Evolutionary conservation across 2,888 invertebrate species (phyloP).

Genomic region (Aporophyla lueneburgensis): DNA sequence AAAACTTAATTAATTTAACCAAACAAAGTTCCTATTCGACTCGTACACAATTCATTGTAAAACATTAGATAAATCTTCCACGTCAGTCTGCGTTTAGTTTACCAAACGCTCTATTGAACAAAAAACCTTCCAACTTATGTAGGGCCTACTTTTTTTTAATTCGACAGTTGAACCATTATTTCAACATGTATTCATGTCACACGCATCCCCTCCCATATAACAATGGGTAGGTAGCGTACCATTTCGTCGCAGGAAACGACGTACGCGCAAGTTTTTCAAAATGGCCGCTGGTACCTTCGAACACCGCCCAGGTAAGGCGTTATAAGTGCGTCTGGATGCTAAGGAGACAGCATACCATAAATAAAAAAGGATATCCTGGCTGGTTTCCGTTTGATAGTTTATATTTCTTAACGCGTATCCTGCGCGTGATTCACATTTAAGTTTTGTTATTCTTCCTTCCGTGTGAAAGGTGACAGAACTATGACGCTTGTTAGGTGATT

Average conservation of each 20-base stretch:
- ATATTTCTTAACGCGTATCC: conserved; percentile 71
- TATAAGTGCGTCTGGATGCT: conserved; percentile 85
- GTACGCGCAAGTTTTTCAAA: conserved; percentile 87
- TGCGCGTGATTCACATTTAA: conserved; percentile 77
- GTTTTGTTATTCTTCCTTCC: conserved; percentile 73
- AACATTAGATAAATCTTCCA: conserved; percentile 50
- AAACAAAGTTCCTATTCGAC: conserved; percentile 39
- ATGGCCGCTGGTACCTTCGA: conserved; percentile 81
- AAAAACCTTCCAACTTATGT: conserved; percentile 60
- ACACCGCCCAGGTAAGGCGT: conserved; percentile 76
- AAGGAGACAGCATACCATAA: conserved; percentile 85
- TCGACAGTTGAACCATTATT: conserved; percentile 79
- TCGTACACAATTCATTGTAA: conserved; percentile 32
- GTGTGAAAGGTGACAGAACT: conserved; percentile 67
- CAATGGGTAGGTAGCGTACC: conserved; percentile 88
- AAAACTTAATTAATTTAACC: conserved; percentile 36
- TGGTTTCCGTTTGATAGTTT: conserved; percentile 80
- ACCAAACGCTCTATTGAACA: conserved; percentile 65
- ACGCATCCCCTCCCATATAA: conserved; percentile 85
- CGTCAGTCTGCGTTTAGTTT: conserved; percentile 60
- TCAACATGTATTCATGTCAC: conserved; percentile 83
- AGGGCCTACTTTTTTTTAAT: conserved; percentile 78
- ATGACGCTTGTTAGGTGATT: conserved; percentile 31
- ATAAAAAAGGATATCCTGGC: conserved; percentile 86
- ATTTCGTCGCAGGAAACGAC: conserved; percentile 89